phyloP scores from a whole-genome alignment of 2,797 vertebrate species.

The Lophius americanus region DNA sequence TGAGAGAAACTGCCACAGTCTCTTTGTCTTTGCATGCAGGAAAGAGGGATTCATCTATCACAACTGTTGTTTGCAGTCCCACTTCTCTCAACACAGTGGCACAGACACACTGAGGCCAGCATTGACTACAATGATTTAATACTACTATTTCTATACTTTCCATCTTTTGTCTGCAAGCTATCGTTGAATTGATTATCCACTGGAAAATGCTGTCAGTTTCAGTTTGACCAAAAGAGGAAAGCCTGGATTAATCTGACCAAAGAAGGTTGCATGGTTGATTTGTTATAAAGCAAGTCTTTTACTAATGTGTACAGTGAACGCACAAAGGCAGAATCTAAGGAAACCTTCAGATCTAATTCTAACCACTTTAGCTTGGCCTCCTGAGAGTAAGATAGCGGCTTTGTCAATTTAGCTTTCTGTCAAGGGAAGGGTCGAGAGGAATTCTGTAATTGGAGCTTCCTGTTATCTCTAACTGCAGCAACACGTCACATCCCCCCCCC shows the following conservation, averaged over 20 bases:
- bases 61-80: conserved; percentile 32
- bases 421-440: conserved; percentile 46
- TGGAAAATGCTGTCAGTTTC: conserved; percentile 29
- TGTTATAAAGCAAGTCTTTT: conserved; percentile 34
- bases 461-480: conserved; percentile 69
- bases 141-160: conserved; percentile 29
- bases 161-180: conserved; percentile 21
- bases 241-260: conserved; percentile 25
- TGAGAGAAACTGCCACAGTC: conserved; percentile 17
- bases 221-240: conserved; percentile 46
- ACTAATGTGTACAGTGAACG: neutral
- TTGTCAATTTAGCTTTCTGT: conserved; percentile 51
- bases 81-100: conserved; percentile 34
- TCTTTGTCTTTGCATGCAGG: conserved; percentile 25
- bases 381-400: conserved; percentile 53
- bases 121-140: conserved; percentile 47
- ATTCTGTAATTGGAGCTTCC: conserved; percentile 55
- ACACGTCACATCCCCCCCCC: conserved; percentile 42
- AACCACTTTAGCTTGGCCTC: conserved; percentile 37
- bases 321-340: conserved; percentile 42
- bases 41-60: conserved; percentile 59
- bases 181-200: conserved; percentile 46
- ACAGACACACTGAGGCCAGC: conserved; percentile 32
- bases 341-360: conserved; percentile 37
- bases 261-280: conserved; percentile 32